phyloP scores from a whole-genome alignment of 2,888 invertebrate species.

The Leptarthrus brevirostris region DNA sequence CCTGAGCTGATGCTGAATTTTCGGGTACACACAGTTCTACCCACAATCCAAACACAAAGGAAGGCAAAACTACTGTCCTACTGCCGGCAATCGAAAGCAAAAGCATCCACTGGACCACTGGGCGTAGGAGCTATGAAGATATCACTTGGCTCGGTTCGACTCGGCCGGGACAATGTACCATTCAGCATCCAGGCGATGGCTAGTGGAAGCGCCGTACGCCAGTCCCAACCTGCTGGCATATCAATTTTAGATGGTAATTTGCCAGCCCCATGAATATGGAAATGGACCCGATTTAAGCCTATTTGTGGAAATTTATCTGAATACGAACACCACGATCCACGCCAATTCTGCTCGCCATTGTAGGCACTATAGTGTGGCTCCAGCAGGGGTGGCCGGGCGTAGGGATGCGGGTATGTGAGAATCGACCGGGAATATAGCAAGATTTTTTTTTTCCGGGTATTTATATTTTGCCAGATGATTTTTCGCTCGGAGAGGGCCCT shows the following conservation, averaged over 20 bases:
- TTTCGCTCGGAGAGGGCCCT: not conserved
- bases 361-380: not conserved
- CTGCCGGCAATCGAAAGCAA: constrained; percentile 36
- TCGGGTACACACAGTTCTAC: constrained; percentile 13
- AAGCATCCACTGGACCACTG: constrained; percentile 3
- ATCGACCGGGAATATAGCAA: not conserved
- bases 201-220: constrained; percentile 6
- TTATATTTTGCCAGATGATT: constrained; percentile 42
- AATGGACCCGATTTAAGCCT: constrained; percentile 50
- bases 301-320: constrained; percentile 50
- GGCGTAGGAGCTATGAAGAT: constrained; percentile 42
- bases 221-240: constrained; percentile 41
- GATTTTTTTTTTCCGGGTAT: not conserved
- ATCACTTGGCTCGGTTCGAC: no score
- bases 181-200: not conserved
- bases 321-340: constrained; percentile 44
- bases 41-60: constrained; percentile 38
- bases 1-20: not conserved
- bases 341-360: constrained; percentile 21
- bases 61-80: constrained; percentile 43
- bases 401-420: not conserved
- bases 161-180: constrained; percentile 16
- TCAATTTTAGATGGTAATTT: constrained; percentile 51
- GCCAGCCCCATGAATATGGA: constrained; percentile 49
- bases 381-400: no score